phyloP scores from a whole-genome alignment of 2,888 invertebrate genomes.

The Epinotia brunnichana region DNA sequence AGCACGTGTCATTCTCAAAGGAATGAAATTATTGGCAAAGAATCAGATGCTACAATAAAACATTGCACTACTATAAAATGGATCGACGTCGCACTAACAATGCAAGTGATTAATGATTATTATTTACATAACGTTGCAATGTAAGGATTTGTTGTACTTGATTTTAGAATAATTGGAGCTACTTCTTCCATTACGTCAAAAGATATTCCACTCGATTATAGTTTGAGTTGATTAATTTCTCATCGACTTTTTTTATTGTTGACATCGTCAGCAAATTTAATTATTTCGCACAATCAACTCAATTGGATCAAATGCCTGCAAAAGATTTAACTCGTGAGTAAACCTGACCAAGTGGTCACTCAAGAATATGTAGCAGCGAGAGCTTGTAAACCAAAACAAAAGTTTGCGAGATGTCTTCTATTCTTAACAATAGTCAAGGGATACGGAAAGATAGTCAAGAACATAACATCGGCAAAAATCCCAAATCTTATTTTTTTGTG shows the following conservation, averaged over 20 bases:
- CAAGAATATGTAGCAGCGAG: background rate
- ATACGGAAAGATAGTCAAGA: no score
- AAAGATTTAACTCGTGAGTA: background rate
- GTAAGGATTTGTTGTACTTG: constrained; percentile 25
- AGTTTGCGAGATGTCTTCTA: no score
- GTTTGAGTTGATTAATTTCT: background rate
- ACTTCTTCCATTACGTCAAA: constrained; percentile 11
- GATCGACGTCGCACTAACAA: constrained; percentile 25
- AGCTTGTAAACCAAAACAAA: no score
- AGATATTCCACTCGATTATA: background rate
- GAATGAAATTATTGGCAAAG: constrained; percentile 56
- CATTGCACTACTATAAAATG: constrained; percentile 52
- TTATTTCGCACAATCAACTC: background rate
- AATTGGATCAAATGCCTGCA: background rate
- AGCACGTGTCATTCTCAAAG: constrained; percentile 57
- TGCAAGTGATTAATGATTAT: constrained; percentile 21
- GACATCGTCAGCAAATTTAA: background rate
- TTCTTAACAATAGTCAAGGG: no score
- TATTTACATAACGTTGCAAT: constrained; percentile 2
- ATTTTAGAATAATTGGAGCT: background rate
- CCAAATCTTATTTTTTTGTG: no score
- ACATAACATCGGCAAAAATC: no score
- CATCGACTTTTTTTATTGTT: background rate
- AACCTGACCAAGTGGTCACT: background rate
- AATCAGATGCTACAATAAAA: constrained; percentile 62